Evolutionary conservation across 2,113 vertebrate genomes (phyloP), one percentile per base, ranked within the genome.

Genomic region (Phaethon lepturus): DNA sequence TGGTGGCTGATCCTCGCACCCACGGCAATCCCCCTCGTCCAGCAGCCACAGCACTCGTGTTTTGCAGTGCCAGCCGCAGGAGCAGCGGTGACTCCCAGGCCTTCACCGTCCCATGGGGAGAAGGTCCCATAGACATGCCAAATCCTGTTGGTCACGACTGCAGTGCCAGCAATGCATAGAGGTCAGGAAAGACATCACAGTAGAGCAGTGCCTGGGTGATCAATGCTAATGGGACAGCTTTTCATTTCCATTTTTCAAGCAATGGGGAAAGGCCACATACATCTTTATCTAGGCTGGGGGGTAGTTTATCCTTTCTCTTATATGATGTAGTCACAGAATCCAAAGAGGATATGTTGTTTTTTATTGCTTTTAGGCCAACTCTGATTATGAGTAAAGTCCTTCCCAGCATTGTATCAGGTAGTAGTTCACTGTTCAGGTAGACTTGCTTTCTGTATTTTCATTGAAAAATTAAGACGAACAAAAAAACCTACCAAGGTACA

Each of bases 381-480:
- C 24, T 53, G 50, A 55, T 60, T 63, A 38, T 28, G 4, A 90
- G 14, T 74, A 45, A 92, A 74, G 29, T 53, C 24, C 4, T 88
- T 60, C 42, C 16, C 50, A 45, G 22, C 42, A 42, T 29, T 82
- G 78, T 85, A 91, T 52, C 74, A 95, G 55, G 29, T 91, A 69
- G 35, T 40, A 38, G 42, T 59, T 83, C 73, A 67, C 24, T 76
- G 76, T 91, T 86, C 17, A 47, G 58, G 28, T 64, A 80, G 52
- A 78, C 14, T 69, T 88, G 11, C 26, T 79, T 91, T 91, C 45
- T 17, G 9, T 35, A 60, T 45, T 69, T 89, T 60, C 53, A 79
- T 28, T 74, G 62, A 78, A 96, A 97, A 91, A 86, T 50, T 87
- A 56, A 67, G 18, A 53, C 4, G 9, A 93, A 73, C 58, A 33